phyloP scores from a whole-genome alignment of 1,140 invertebrate species.

The Metopolophium dirhodum region DNA sequence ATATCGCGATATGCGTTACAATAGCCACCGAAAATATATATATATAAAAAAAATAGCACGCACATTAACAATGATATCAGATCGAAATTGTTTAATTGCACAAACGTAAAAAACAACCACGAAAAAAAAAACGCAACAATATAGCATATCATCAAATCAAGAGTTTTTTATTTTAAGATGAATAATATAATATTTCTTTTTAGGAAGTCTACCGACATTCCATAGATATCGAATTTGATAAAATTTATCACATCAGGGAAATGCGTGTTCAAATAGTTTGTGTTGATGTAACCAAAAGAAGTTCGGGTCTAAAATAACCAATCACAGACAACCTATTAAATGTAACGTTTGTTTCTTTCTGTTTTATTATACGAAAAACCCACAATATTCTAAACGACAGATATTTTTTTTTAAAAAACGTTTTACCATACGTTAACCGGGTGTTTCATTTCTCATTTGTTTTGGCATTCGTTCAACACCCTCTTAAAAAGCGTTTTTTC shows the following conservation, averaged over 20 bases:
- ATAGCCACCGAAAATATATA: not conserved
- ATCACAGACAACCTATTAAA: not conserved
- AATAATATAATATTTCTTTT: conserved; percentile 35
- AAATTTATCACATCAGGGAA: not conserved
- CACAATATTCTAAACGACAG: conserved; percentile 2
- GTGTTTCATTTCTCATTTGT: conserved; percentile 16
- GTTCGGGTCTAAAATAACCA: not conserved
- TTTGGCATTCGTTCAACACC: conserved; percentile 39
- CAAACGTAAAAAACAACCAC: not conserved
- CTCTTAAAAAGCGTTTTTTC: not conserved
- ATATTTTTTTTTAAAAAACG: conserved; percentile 9
- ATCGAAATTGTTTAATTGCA: conserved; percentile 48
- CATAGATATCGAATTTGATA: conserved; percentile 17
- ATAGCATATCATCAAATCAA: not conserved
- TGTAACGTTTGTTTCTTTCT: not conserved
- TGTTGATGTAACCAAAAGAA: conserved; percentile 15
- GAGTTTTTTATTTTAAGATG: not conserved
- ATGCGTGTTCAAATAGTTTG: conserved; percentile 5
- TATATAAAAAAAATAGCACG: conserved; percentile 21
- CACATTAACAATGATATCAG: conserved; percentile 50
- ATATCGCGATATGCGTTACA: conserved; percentile 50
- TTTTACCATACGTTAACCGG: not conserved
- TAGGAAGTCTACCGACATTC: conserved; percentile 39
- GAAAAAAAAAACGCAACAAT: conserved; percentile 8
- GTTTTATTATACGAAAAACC: not conserved